Evolutionary conservation across 37 sponge, comb jelly and placozoan species (phyloP).

Genomic region (Aphrocallistes beatrix): DNA sequence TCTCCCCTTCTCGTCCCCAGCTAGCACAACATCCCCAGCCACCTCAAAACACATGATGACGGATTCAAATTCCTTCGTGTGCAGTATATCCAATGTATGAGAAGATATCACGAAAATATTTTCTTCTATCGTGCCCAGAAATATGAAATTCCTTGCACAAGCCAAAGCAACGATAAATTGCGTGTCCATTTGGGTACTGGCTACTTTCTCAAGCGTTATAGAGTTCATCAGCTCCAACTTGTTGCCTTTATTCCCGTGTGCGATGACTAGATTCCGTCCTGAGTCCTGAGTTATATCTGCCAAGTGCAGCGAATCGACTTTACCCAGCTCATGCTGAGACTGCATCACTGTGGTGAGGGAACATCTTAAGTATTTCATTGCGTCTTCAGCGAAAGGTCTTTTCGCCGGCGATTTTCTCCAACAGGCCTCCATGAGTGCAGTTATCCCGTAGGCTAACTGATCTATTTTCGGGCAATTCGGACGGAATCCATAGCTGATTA

Average conservation of each 20-base stretch:
- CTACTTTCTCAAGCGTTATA: neutral
- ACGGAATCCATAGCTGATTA: neutral
- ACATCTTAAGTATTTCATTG: neutral
- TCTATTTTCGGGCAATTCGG: neutral
- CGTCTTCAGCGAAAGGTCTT: neutral
- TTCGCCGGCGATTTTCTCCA: neutral
- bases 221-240: neutral
- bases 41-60: neutral
- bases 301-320: neutral
- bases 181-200: neutral
- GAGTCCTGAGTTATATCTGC: conserved; percentile 11
- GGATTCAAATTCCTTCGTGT: neutral
- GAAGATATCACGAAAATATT: neutral
- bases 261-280: neutral
- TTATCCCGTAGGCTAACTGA: neutral
- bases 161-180: neutral
- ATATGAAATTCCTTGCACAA: conserved; percentile 13
- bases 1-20: neutral
- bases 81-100: neutral
- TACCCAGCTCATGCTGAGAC: neutral
- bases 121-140: neutral
- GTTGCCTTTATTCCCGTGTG: neutral
- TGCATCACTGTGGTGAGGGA: neutral
- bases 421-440: neutral
- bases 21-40: neutral